Conservation (phyloP, 2,888 invertebrate genomes). For the Metallyticus violacea region DNA sequence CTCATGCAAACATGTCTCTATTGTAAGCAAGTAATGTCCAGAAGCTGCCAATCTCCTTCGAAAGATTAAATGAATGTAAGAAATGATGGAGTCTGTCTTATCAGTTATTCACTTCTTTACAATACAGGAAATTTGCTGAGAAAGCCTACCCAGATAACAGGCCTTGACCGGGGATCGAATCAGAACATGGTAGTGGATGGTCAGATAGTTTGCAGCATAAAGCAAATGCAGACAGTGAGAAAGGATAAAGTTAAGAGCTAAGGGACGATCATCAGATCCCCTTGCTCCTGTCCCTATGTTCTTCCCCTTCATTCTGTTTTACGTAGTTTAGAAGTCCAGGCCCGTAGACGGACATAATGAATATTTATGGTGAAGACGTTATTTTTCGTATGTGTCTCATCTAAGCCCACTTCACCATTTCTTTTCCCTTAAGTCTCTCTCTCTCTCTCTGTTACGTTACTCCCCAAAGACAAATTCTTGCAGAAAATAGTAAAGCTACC, state of each 20-base stretch:
- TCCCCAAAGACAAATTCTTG: background rate
- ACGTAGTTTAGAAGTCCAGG: conserved; percentile 15
- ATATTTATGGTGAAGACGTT: conserved; percentile 21
- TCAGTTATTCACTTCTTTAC: no score
- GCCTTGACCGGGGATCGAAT: no score
- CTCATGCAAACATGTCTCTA: no score
- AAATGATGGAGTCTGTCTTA: no score
- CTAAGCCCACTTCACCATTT: background rate
- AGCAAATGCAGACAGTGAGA: background rate
- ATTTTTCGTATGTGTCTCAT: conserved; percentile 15
- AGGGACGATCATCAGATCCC: background rate
- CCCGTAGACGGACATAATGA: conserved; percentile 19
- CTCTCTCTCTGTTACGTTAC: background rate
- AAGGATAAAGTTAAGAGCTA: background rate
- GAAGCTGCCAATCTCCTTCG: no score
- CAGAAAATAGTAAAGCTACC: background rate
- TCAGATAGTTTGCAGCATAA: no score
- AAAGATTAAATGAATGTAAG: no score
- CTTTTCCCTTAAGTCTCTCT: background rate
- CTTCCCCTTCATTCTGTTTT: conserved; percentile 8
- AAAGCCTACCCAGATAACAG: no score
- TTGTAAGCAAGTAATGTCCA: no score
- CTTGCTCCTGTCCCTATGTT: background rate
- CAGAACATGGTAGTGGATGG: no score
- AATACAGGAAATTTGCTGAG: no score